phyloP scores from a whole-genome alignment of 2,888 invertebrate species.

The Endotricha flammealis region DNA sequence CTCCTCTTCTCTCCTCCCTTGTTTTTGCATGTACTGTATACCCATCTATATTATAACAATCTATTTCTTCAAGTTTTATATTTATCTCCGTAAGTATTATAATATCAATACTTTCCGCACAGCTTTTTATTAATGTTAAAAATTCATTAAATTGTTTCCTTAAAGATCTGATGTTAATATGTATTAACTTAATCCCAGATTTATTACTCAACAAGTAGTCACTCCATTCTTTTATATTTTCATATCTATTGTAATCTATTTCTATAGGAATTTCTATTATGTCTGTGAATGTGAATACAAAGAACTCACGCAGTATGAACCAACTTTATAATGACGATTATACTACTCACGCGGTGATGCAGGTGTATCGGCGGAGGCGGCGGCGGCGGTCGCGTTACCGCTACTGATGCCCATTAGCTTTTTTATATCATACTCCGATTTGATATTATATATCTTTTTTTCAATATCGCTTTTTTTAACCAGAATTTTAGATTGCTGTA shows the following conservation, averaged over 20 bases:
- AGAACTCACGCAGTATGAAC: too few species aligned
- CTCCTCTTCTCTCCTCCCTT: slow-evolving; percentile 8
- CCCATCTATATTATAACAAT: slow-evolving; percentile 6
- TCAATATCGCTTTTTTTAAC: slow-evolving; percentile 10
- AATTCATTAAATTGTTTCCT: slow-evolving; percentile 10
- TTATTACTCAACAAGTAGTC: too few species aligned
- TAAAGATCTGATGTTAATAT: slow-evolving; percentile 12
- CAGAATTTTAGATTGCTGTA: slow-evolving; percentile 13
- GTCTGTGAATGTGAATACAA: too few species aligned
- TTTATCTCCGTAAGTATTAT: slow-evolving; percentile 11
- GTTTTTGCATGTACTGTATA: slow-evolving; percentile 2
- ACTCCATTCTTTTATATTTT: too few species aligned
- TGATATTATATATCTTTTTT: slow-evolving; percentile 10
- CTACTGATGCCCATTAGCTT: too few species aligned
- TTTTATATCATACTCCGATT: slow-evolving; percentile 7
- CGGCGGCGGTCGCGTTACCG: too few species aligned
- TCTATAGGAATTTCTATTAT: too few species aligned
- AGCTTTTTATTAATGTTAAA: not conserved
- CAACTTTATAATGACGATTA: too few species aligned
- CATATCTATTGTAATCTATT: too few species aligned
- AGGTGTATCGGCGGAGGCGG: too few species aligned
- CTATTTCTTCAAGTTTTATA: slow-evolving; percentile 3
- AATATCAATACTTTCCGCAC: not conserved
- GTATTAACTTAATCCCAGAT: not conserved
- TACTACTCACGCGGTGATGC: too few species aligned